Base-by-base conservation (phyloP, 2,113 vertebrate genomes). In the Myrmecophaga tridactyla region DNA sequence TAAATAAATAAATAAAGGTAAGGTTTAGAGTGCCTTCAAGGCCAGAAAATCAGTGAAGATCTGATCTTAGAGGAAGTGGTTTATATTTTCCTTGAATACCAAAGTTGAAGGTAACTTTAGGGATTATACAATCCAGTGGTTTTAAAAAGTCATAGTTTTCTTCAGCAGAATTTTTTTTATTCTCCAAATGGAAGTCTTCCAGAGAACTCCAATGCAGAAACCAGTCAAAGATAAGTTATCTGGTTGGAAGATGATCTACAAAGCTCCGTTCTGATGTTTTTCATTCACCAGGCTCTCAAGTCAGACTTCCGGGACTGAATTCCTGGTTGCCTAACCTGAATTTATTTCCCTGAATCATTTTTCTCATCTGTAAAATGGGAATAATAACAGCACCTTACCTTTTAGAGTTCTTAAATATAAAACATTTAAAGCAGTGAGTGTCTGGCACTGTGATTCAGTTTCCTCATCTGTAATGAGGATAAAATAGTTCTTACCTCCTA, bases 301-400 rank as follows among this genome's bases (percentile, higher is more conserved):
- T 67, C 77, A 81, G 72, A 82, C 11, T 73, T 34, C 29, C 4
- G 6, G 76, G 65, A 67, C 34, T 82, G 67, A 89, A 88, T 83
- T 84, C 70, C n/a, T 29, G 25, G 31, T 23, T 88, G 51, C 20
- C 73, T 53, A 51, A 51, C 17, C 43, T 67, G 72, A 29, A 17
- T 56, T 70, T 80, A 69, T 85, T 94, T 87, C 69, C 69, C 53
- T 69, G 36, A 76, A 62, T 41, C 48, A 90, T 39, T n/a, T 94
- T 94, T 92, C 62, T 70, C 43, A 36, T 63, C 51, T 83, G n/a
- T 56, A 65, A 82, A 89, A 84, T 53, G 29, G 48, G 23, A 78
- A 56, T 85, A 85, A 62, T 56, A 80, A 84, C 56, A 88, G 46
- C 67, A 75, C 23, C 36, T 56, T 63, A 53, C 39, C 14, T 53